Evolutionary conservation across 2,888 invertebrate genomes (phyloP), one percentile per base, ranked within the genome.

Genomic region (Dioctria rufipes): DNA sequence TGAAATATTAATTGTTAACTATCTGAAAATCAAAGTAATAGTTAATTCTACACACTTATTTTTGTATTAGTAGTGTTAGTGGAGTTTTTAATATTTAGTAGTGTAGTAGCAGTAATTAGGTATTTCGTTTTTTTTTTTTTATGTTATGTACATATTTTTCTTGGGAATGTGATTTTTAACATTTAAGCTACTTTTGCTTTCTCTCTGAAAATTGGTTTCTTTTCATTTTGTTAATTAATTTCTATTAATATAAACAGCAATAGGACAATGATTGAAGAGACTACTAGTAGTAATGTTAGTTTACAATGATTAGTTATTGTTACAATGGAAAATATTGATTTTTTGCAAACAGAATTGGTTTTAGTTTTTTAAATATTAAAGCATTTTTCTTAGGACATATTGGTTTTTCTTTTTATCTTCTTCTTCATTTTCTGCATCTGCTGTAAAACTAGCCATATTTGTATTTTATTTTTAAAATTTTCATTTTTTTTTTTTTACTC

Each of bases 131-230:
- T 46, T 46, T 46, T 46, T 46, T 54, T n/a, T 11, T 11, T 82
- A 82, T 25, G 25, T 25, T 25, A 25, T 82, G 49, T 82, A 82
- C 82, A 82, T 82, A 1, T 0, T 3, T 11, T 8, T 25, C 25
- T 25, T 54, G 73, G 80, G 80, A 80, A 82, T 82, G 82, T 82
- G 49, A 6, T 54, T 54, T 11, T 54, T 77, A 80, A 82, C 69
- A 77, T 75, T 80, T 51, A 78, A 37, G 40, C 58, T 78, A 65
- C 39, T 43, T 58, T 49, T 49, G 54, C 65, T n/a, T 65, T 66
- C 42, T 54, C 39, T 66, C 40, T 8, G 6, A 54, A 8, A 54
- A 11, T n/a, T 54, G 6, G 8, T n/a, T 25, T 13, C 9, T 51
- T 78, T 61, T 60, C 43, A 63, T 63, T 63, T 67, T 58, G 54